These are phyloP conservation scores for Grammomys dolichurus DNA, from an alignment of 2,113 vertebrate species.

Conservation along the genomic window DNA sequence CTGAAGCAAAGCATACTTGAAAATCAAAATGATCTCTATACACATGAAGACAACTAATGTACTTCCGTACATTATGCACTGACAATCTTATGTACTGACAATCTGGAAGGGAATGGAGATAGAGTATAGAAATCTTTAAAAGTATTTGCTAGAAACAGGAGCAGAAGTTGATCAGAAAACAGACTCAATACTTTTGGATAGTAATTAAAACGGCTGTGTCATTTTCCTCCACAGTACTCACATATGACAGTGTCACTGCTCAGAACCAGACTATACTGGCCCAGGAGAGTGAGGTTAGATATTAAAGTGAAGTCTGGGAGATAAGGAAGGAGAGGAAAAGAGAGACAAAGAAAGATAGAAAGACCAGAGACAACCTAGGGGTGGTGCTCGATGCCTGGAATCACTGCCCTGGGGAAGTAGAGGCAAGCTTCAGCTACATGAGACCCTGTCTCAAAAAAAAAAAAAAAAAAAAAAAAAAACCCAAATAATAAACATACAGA, in stretches of 20 bases:
- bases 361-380: background rate
- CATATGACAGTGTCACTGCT: background rate
- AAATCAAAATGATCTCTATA: constrained; percentile 57
- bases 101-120: background rate
- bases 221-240: background rate
- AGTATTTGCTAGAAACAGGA: background rate
- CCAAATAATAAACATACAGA: too few relatives aligned
- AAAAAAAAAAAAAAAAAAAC: too few relatives aligned
- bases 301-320: background rate
- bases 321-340: background rate
- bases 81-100: background rate
- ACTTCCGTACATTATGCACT: too few relatives aligned
- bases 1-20: constrained; percentile 21
- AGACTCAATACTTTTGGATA: background rate
- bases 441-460: too few relatives aligned
- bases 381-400: background rate
- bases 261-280: background rate
- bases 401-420: too few relatives aligned
- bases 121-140: constrained; percentile 12
- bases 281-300: background rate
- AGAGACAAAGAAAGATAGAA: background rate
- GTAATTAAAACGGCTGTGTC: background rate
- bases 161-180: constrained; percentile 1
- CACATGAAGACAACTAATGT: background rate
- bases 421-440: background rate